Base-by-base conservation (phyloP, 2,888 invertebrate genomes). In the Globia sparganii region DNA sequence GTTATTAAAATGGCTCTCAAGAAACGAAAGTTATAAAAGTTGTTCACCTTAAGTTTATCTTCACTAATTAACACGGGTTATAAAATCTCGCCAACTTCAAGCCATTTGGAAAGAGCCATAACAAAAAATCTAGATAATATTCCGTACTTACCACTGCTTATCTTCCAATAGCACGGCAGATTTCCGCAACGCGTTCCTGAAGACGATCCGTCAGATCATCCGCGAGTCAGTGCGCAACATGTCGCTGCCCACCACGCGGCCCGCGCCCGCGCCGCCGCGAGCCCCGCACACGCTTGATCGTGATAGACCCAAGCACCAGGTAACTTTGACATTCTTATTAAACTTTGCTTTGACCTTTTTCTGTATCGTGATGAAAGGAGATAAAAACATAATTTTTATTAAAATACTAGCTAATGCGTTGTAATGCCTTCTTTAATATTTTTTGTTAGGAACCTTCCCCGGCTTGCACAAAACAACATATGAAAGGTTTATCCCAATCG, bases 191-290 rank as follows among this genome's bases (percentile, higher is more conserved):
- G 99, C 99, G 87, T 99, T 99, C 97, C 97, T 99, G 91, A 99
- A 99, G 96, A 99, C 99, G 78, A 99, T 99, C 91, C 97, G 99
- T 75, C 99, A 99, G 96, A 99, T 99, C 87, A 99, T 99, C 91
- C 98, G 99, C 85, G 99, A 99, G 96, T 99, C 99, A 80, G 99
- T 99, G 65, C 97, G 99, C 90, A 99, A 99, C 95, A 99, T 99
- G 99, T 98, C 99, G 91, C 98, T 99, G 95, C 99, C 99, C 75
- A 97, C 98, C 89, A 97, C 97, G 31, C 98, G 98, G 88, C 97
- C 97, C 61, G 96, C 96, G 86, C 97, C 97, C 6, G 94, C 96
- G 66, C 97, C 97, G 67, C 95, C 96, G 15, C 95, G 96, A 37
- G 95, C 95, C 76, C 97, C 93, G 0, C 93, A 93, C 88, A 91